Base-by-base conservation (phyloP, 2,113 vertebrate genomes). In the Microcebus jonahi region DNA sequence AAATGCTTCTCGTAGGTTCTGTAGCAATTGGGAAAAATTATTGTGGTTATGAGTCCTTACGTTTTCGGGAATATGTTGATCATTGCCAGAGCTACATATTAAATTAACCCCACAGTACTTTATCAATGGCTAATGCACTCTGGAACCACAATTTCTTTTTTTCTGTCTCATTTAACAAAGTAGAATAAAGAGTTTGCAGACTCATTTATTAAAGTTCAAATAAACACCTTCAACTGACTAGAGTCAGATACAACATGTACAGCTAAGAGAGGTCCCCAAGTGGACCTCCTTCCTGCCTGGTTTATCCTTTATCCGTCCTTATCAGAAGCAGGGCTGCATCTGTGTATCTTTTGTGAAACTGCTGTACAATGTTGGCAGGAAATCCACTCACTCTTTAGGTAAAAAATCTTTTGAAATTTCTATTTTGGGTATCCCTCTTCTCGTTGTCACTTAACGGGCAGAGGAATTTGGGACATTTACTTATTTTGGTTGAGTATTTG, bases 211-310 rank as follows among this genome's bases (percentile, higher is more conserved):
- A 11, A 79, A 59, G 11, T 73, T 71, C 25, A 59, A 9, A 34
- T 53, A 13, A 34, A 39, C 8, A 57, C 6, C 3, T 71, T 53
- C 20, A 71, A 10, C 12, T 10, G 4, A 57, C 27, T 13, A 57
- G 65, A 85, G 31, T 31, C 45, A 48, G 23, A 57, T 8, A 18
- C 0, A 6, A 2, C 57, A 8, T 0, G 0, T 21, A 21, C 0
- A 65, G 10, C 3, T 15, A 3, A 65, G 6, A n/a, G 1, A 2
- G 31, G 7, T 3, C 59, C 3, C 5, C 14, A 61, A 11, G 4
- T 25, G 14, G n/a, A 59, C 20, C 27, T 59, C 13, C 31, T 79
- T 50, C 29, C 18, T 48, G 7, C 13, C 25, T 17, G 23, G 1
- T 48, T 80, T 50, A 50, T 36, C 18, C 13, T 34, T 71, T 20